Evolutionary conservation across 2,797 vertebrate genomes (phyloP).

Genomic region (Orientallactaga sibirica): DNA sequence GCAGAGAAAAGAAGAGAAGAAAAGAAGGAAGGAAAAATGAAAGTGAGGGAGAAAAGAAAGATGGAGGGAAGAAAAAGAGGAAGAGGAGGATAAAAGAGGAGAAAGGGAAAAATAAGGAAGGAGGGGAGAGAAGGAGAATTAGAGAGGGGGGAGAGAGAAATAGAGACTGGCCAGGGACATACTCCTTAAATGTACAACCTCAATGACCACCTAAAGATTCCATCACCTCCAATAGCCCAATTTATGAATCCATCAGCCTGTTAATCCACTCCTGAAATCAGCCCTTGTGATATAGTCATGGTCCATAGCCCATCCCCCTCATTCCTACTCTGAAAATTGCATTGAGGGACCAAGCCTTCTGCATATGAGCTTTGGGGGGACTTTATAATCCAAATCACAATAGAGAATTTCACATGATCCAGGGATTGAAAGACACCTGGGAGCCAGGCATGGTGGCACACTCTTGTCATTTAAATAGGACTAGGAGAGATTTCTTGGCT

Average conservation of each 20-base stretch:
- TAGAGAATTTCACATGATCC: neutral
- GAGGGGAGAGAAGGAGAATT: neutral
- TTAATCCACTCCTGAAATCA: neutral
- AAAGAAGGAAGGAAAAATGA: neutral
- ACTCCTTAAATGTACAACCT: no score
- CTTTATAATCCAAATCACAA: neutral
- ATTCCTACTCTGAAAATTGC: neutral
- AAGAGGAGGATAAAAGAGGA: neutral
- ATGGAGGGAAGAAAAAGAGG: no score
- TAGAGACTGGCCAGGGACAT: no score
- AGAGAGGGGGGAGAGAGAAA: neutral
- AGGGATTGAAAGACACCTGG: neutral
- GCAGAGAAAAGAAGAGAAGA: neutral
- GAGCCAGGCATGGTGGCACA: neutral
- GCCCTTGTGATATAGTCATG: neutral
- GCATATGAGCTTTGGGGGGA: neutral
- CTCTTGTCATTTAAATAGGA: neutral
- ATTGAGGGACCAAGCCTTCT: neutral
- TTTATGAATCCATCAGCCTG: neutral
- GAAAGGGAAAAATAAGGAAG: no score
- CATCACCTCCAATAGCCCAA: no score
- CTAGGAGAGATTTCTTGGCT: neutral
- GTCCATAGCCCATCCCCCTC: rapidly evolving
- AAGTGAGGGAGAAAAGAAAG: no score
- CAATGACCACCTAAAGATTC: neutral